These are phyloP conservation scores for Theodoxus fluviatilis DNA, from an alignment of 2,888 invertebrate genomes.

Conservation along the genomic window DNA sequence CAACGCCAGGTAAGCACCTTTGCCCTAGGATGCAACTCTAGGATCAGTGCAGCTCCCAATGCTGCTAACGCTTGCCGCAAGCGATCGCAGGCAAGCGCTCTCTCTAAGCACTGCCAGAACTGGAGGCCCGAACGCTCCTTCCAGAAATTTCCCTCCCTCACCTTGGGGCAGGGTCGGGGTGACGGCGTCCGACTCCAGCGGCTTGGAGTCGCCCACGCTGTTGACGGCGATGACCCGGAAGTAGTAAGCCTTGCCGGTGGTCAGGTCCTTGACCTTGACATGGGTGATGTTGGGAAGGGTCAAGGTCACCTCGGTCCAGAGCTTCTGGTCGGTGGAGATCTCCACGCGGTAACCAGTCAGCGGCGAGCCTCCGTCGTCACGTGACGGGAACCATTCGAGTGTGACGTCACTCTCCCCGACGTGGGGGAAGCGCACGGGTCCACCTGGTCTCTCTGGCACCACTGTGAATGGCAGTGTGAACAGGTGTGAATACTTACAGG, in stretches of 20 bases:
- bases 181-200: constrained; percentile 49
- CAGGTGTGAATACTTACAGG: too few species aligned
- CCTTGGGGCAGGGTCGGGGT: constrained; percentile 47
- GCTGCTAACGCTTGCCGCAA: too few species aligned
- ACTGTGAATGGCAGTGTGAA: constrained; percentile 37
- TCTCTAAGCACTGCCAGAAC: too few species aligned
- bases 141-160: too few species aligned
- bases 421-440: constrained; percentile 51
- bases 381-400: constrained; percentile 65
- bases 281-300: constrained; percentile 73
- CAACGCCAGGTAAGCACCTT: too few species aligned
- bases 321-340: constrained; percentile 72
- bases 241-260: constrained; percentile 53
- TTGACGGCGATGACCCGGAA: constrained; percentile 64
- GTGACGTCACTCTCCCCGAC: constrained; percentile 47
- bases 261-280: constrained; percentile 52
- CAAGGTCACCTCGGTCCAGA: constrained; percentile 90
- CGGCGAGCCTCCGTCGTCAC: constrained; percentile 62
- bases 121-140: too few species aligned
- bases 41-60: too few species aligned
- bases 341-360: constrained; percentile 62
- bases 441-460: constrained; percentile 54
- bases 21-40: too few species aligned
- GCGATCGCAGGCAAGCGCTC: too few species aligned
- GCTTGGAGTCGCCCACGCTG: constrained; percentile 52